Base-by-base conservation (phyloP, 2,888 invertebrate genomes). In the Trilocha varians region DNA sequence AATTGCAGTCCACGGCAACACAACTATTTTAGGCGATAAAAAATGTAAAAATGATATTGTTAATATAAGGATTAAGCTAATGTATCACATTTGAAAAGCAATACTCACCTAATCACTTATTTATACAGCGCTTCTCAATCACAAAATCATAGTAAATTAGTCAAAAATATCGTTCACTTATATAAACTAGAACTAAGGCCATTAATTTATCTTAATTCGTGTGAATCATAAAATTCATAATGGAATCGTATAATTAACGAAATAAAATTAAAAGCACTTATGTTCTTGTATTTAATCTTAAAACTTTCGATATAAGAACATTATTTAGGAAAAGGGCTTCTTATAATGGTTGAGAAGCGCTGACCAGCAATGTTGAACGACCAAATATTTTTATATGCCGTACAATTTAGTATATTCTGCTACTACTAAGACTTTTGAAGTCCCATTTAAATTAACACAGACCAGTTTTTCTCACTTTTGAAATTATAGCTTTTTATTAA, bases 1-100 rank as follows among this genome's bases (percentile, higher is more conserved):
- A 25, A n/a, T n/a, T 3, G 25, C 25, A 4, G 25, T 25, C 11
- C 25, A 25, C 25, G 25, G 25, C 11, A 11, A 25, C 38, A 48
- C 38, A 42, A 47, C 44, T 45, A 42, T 39, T 44, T 51, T 39
- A 49, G 44, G 38, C 34, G 39, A 48, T 48, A 53, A 46, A 38
- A 40, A 44, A 48, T 38, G 36, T 44, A 43, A 36, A 42, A 48
- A 48, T 32, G 46, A 39, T 41, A 46, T 33, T 17, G 44, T 41
- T 25, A 25, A 25, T 25, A 11, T 25, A 25, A 25, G 25, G 6
- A 25, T 25, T 25, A 25, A 25, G 25, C 25, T 25, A 25, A 25
- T 9, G 11, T 5, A 9, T 5, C 11, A 25, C 25, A 25, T 25
- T 25, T 25, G 25, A 11, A 25, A 25, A 25, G 25, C 25, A 25